Evolutionary conservation across 1,140 invertebrate species (phyloP), one percentile per base, ranked within the genome.

Genomic region (Drosophila quadrilineata): DNA sequence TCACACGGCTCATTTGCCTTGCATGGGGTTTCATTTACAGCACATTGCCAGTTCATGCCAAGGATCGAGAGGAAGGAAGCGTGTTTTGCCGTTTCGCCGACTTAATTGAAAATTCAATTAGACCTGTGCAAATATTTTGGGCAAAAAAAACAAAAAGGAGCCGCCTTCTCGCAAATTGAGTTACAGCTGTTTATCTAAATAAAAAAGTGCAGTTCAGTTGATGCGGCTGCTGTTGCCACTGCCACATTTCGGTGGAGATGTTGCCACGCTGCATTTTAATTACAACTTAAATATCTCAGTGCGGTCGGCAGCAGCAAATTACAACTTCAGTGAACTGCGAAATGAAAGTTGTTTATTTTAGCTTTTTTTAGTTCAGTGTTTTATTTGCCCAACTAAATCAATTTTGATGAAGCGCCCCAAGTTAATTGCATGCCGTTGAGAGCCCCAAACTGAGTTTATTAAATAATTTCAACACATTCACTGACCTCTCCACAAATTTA

Each of bases 21-120:
- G 75, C 69, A 57, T 77, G 28, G 77, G 38, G 33, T 36, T 60
- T 31, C 33, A 10, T 43, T 63, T 45, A 6, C 4, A 9, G 12
- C n/a, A 14, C 1, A 3, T 1, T 5, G 28, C 9, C n/a, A n/a
- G n/a, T n/a, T n/a, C n/a, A n/a, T 41, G 50, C 28, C 52, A 10
- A 14, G 33, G 33, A n/a, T 35, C 33, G 5, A 5, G 12, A 6
- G 31, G 31, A 10, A 4, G 3, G 31, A 33, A 33, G 10, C 46
- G 29, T 0, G 5, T 40, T n/a, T 24, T 64, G 73, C 58, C 66
- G 56, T 66, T 75, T 75, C 64, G 48, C 77, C 73, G 79, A 77
- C 74, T 79, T 85, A 85, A 85, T 84, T 85, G 79, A 85, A 85
- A 85, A 85, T 85, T 85, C 79, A 85, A 85, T 85, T 85, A 85